Evolutionary conservation across 2,113 vertebrate genomes (phyloP).

Genomic region (Carlito syrichta): DNA sequence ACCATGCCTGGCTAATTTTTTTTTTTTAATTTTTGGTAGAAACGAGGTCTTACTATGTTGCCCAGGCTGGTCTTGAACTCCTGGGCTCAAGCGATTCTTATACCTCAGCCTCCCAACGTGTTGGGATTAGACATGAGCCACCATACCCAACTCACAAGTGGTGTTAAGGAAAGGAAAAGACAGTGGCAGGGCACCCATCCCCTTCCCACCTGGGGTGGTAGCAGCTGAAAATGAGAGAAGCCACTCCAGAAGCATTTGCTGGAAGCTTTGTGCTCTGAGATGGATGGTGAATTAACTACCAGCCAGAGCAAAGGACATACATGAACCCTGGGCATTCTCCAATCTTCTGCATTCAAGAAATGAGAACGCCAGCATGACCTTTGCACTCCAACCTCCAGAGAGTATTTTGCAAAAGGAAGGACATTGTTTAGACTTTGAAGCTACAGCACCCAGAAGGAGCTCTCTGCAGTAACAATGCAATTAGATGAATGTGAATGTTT

Average conservation of each 20-base stretch:
- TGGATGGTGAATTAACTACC: not conserved
- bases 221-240: not conserved
- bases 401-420: not conserved
- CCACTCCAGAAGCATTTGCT: not conserved
- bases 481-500: not conserved
- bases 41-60: too few relatives aligned
- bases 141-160: too few relatives aligned
- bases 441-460: not conserved
- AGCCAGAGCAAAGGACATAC: not conserved
- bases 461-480: not conserved
- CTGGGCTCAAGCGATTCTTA: too few relatives aligned
- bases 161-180: not conserved
- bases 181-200: rapidly evolving
- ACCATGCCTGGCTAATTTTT: too few relatives aligned
- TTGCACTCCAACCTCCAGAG: not conserved
- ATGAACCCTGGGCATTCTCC: not conserved
- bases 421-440: not conserved
- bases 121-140: too few relatives aligned
- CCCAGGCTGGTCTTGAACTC: too few relatives aligned
- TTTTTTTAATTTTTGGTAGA: too few relatives aligned
- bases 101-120: too few relatives aligned
- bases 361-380: rapidly evolving
- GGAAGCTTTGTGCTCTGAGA: not conserved
- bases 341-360: not conserved
- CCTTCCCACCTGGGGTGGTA: not conserved